Base-by-base conservation (phyloP, 1,140 invertebrate genomes). In the Oncopodura yosiiana region DNA sequence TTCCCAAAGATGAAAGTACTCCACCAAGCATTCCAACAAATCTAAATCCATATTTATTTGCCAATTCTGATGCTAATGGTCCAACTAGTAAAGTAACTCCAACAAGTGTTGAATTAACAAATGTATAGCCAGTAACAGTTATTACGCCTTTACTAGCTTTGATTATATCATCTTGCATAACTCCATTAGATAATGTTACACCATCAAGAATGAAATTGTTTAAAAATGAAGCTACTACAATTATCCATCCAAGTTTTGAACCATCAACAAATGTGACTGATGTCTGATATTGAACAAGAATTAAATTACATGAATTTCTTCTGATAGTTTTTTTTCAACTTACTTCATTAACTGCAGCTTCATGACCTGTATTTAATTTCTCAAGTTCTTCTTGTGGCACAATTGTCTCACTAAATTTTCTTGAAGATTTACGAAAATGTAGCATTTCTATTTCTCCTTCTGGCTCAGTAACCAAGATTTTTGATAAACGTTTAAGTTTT, bases 21-120 rank as follows among this genome's bases (percentile, higher is more conserved):
- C 44, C 48, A 8, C 56, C 56, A n/a, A n/a, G 4, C 19, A 58
- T 49, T 0, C 38, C 50, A 18, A 48, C 38, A 4, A 19, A n/a
- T 1, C 56, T 50, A 50, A 58, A 58, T 18, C 56, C 56, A 27
- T 32, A 58, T 23, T 34, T 44, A 37, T 53, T 36, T 3, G 45
- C 44, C 5, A 58, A 16, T 2, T 53, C 11, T 3, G 56, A 58
- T n/a, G 42, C 56, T 8, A 53, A 38, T 1, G 56, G 56, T 8
- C 56, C 53, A n/a, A 49, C 42, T 3, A 56, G 12, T 14, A 56
- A 30, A 29, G 54, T 56, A 32, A 50, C 32, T 18, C 37, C 54
- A 9, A 50, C 32, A 1, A 49, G 23, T 3, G 37, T 21, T 24
- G 46, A 44, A 8, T 48, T 41, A 26, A 49, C 37, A 1, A 18